Evolutionary conservation across 2,797 vertebrate species (phyloP), one percentile per base, ranked within the genome.

Genomic region (Hirundo rustica): DNA sequence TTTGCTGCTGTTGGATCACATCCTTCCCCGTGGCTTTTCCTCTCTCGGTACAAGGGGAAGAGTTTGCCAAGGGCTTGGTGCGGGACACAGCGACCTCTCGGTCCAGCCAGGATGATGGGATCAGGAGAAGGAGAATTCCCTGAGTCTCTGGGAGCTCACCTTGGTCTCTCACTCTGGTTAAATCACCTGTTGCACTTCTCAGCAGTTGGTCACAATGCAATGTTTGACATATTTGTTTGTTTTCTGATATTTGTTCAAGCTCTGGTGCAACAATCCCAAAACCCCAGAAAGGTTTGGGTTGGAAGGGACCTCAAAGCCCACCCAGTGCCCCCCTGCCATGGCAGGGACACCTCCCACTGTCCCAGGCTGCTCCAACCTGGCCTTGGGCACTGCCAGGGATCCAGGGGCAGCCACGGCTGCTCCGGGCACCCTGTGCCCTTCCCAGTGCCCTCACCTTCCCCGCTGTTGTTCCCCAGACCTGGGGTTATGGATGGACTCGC

Each of bases 211-310:
- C 26, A 57, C 38, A n/a, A 9, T 0, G 15, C 48, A 9, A 3
- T 0, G 2, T 8, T 12, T 23, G 62, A 26, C 30, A 0, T 0
- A 1, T 48, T 22, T 42, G 38, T 22, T 16, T 54, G 8, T 1
- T 8, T 34, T 75, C 27, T 22, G 47, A 20, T 67, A 7, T 26
- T 70, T n/a, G 4, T 50, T 57, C 66, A 20, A 40, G 22, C 22
- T 61, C 47, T 70, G 66, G 11, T 15, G 27, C 67, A 48, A 5
- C 14, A 14, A 18, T 12, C 44, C 4, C 42, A 10, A 50, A 61
- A 54, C 4, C 15, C 42, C 64, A 21, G 48, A 13, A 2, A 7
- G 22, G 42, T 82, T 70, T 57, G 64, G 17, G 53, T n/a, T 7
- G 34, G 30, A 23, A 54, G 54, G 40, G 26, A 48, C 18, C 12